A percentile compares a stretch with the other conserved stretches of the same genome.
Evolutionary conservation across 2,888 invertebrate species (phyloP).

Genomic region (Trichogramma dendrolimi): DNA sequence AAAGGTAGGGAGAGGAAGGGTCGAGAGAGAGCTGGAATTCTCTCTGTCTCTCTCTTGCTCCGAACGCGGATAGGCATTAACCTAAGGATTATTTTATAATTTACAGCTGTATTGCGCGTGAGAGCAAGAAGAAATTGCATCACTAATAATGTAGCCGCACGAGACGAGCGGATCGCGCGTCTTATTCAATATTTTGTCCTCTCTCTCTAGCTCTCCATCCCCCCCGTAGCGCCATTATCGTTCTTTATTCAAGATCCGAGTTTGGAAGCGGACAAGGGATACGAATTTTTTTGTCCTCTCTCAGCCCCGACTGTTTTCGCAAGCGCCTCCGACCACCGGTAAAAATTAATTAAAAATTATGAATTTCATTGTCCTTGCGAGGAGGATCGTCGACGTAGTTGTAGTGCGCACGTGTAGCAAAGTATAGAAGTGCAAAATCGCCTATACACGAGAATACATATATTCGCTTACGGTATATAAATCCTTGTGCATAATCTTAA

Average conservation of each 20-base stretch:
- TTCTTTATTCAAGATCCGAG: too few species aligned
- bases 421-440: constrained; percentile 15
- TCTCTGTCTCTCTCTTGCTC: too few species aligned
- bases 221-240: constrained; percentile 17
- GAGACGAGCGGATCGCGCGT: background rate
- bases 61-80: constrained; percentile 44
- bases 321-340: too few species aligned
- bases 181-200: constrained; percentile 19
- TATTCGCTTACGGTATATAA: constrained; percentile 36
- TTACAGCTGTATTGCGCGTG: constrained; percentile 35
- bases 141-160: constrained; percentile 18
- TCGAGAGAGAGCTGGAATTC: too few species aligned
- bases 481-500: constrained; percentile 44
- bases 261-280: too few species aligned
- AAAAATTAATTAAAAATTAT: too few species aligned
- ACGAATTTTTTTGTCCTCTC: too few species aligned
- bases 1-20: constrained; percentile 36
- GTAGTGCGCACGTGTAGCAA: background rate
- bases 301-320: too few species aligned
- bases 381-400: too few species aligned
- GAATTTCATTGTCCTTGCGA: too few species aligned
- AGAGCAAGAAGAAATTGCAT: constrained; percentile 32
- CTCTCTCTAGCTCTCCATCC: constrained; percentile 30
- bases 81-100: constrained; percentile 48
- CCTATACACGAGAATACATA: background rate